A percentile compares a stretch with the other conserved stretches of the same genome.
These are phyloP conservation scores for Cyrtodaria siliqua DNA, from an alignment of 2,888 invertebrate species.

Conservation along the genomic window DNA sequence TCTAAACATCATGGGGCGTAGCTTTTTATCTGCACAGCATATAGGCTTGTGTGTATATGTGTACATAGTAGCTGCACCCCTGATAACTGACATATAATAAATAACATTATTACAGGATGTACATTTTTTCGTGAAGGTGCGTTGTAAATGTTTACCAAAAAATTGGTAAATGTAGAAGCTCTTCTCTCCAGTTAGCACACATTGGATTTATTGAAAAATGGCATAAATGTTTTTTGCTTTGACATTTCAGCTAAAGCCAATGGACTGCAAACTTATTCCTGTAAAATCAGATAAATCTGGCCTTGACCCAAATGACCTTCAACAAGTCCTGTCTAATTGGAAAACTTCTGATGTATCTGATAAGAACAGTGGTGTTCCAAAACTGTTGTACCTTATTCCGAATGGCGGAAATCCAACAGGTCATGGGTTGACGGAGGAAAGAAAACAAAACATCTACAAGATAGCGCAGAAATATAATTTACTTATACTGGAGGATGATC, in stretches of 20 bases:
- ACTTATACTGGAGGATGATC: constrained; percentile 93
- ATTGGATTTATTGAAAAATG: too few relatives aligned
- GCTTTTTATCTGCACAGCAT: too few relatives aligned
- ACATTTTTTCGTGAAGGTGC: too few relatives aligned
- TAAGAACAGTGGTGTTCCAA: constrained; percentile 89
- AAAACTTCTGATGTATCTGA: constrained; percentile 85
- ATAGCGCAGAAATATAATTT: constrained; percentile 92
- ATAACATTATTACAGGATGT: too few relatives aligned
- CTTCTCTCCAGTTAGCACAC: too few relatives aligned
- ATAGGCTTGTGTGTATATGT: too few relatives aligned
- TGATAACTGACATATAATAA: too few relatives aligned
- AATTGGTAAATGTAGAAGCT: too few relatives aligned
- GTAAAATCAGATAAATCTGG: constrained; percentile 91
- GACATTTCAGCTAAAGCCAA: constrained; percentile 91
- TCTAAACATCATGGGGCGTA: too few relatives aligned
- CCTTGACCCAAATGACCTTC: constrained; percentile 89
- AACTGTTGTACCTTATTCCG: constrained; percentile 91
- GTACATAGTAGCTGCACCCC: too few relatives aligned
- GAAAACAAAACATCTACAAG: constrained; percentile 90
- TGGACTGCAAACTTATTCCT: constrained; percentile 89
- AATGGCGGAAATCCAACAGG: constrained; percentile 93
- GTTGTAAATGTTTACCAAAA: too few relatives aligned
- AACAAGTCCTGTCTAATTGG: constrained; percentile 87
- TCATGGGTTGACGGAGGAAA: constrained; percentile 89
- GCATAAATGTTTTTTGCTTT: too few relatives aligned